Evolutionary conservation across 2,113 vertebrate species (phyloP), one percentile per base, ranked within the genome.

Genomic region (Limnothrissa miodon): DNA sequence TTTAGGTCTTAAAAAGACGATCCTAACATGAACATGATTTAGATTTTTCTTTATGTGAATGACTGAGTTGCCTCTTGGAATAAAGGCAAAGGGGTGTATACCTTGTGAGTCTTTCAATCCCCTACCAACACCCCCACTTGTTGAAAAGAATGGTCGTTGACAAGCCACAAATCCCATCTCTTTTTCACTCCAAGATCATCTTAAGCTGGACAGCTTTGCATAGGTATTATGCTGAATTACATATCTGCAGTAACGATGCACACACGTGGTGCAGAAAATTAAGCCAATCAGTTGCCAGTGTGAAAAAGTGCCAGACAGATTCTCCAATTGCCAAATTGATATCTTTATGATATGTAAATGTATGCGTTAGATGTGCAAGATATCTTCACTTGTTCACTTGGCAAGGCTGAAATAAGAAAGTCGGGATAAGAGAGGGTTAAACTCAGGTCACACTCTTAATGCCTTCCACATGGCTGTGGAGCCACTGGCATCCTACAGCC

Each of bases 381-480:
- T 15, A 74, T 74, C 66, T 33, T 74, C n/a, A n/a, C 25, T 70
- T 25, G 29, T 25, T 29, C 62, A 15, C 62, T 33, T 70, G 62
- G 29, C 36, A 33, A 33, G 15, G 33, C 66, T 74, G 66, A 36
- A 74, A 74, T 13, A 36, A 29, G 66, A 74, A 33, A 33, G 29
- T 17, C 13, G 15, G 66, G 66, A 36, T 74, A 74, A 36, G 29
- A 74, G 66, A 36, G 66, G 66, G 66, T 74, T 74, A 74, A 74
- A 74, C 66, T 74, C 66, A 33, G 66, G 66, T 74, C 66, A 74
- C 33, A 5, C 10, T 36, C 66, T 74, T 74, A 74, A 33, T 74
- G 66, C 11, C 66, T 74, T 74, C 66, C 66, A 74, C 66, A 74
- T 74, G 66, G 66, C 15, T 39, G 15, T 74, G 29, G 66, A 39